These are phyloP conservation scores for Synergus gifuensis DNA, from an alignment of 2,888 invertebrate genomes.

Conservation along the genomic window DNA sequence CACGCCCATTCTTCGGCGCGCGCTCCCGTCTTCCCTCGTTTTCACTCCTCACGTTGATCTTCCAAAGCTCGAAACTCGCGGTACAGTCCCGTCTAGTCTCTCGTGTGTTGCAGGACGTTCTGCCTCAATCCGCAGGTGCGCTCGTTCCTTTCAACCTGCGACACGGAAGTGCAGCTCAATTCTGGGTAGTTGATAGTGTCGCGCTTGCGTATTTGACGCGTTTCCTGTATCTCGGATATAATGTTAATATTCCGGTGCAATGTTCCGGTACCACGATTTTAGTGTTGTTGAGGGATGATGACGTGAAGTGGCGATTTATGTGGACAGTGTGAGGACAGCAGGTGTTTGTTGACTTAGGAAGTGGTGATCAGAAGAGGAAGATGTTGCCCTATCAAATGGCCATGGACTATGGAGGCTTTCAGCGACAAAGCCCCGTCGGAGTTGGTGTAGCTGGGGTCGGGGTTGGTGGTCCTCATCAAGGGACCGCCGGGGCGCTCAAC, in stretches of 20 bases:
- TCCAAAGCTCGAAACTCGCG: constrained; percentile 14
- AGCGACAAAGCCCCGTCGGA: constrained; percentile 78
- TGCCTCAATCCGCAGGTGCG: constrained; percentile 45
- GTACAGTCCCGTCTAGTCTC: constrained; percentile 41
- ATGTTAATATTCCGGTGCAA: background rate
- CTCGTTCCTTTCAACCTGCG: background rate
- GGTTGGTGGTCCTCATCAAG: constrained; percentile 85
- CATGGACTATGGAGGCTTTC: constrained; percentile 83
- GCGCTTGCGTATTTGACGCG: background rate
- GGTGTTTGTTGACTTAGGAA: constrained; percentile 21
- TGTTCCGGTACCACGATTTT: constrained; percentile 15
- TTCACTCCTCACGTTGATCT: constrained; percentile 6
- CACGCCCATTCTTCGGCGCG: constrained; percentile 30
- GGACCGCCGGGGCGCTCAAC: constrained; percentile 86
- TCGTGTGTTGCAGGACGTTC: constrained; percentile 21
- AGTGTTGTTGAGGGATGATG: constrained; percentile 34
- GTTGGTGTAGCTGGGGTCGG: constrained; percentile 70
- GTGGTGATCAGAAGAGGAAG: constrained; percentile 51
- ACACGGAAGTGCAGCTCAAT: background rate
- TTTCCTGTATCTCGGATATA: background rate
- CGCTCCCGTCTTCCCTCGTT: constrained; percentile 21
- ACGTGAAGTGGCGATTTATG: constrained; percentile 50
- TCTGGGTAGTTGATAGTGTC: background rate
- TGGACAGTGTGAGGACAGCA: constrained; percentile 33
- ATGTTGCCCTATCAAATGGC: constrained; percentile 95